These are phyloP conservation scores for Drosophila carrolli DNA, from an alignment of 1,140 invertebrate genomes.

Conservation along the genomic window DNA sequence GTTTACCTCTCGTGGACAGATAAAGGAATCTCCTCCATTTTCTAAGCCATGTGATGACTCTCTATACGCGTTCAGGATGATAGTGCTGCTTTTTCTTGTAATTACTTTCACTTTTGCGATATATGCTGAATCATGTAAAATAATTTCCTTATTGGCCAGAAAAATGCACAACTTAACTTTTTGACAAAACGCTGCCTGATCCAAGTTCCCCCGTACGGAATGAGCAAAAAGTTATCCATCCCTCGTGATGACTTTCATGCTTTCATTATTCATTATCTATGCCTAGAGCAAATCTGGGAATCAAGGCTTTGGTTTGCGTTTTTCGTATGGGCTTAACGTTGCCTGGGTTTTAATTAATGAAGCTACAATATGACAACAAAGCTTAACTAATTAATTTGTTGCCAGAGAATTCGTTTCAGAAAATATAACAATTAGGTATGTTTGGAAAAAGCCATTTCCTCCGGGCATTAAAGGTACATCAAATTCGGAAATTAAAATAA, in stretches of 20 bases:
- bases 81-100: conserved; percentile 42
- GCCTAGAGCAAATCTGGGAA: conserved; percentile 53
- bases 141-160: conserved; percentile 58
- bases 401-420: not conserved
- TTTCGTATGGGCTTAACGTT: conserved; percentile 21
- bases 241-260: conserved; percentile 43
- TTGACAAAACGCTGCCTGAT: conserved; percentile 46
- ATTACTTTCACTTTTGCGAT: conserved; percentile 50
- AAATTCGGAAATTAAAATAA: not conserved
- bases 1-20: not conserved
- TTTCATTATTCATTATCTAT: conserved; percentile 64
- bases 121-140: conserved; percentile 54
- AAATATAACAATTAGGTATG: conserved; percentile 3
- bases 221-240: conserved; percentile 22
- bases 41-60: conserved; percentile 6
- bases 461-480: not conserved
- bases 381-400: conserved; percentile 63
- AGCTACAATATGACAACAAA: conserved; percentile 57
- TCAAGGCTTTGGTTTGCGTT: conserved; percentile 42
- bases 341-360: conserved; percentile 58
- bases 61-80: conserved; percentile 19
- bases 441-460: not conserved
- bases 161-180: conserved; percentile 63
- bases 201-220: not conserved
- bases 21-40: conserved; percentile 1